phyloP scores from a whole-genome alignment of 2,113 vertebrate species.

The Mustela lutreola region DNA sequence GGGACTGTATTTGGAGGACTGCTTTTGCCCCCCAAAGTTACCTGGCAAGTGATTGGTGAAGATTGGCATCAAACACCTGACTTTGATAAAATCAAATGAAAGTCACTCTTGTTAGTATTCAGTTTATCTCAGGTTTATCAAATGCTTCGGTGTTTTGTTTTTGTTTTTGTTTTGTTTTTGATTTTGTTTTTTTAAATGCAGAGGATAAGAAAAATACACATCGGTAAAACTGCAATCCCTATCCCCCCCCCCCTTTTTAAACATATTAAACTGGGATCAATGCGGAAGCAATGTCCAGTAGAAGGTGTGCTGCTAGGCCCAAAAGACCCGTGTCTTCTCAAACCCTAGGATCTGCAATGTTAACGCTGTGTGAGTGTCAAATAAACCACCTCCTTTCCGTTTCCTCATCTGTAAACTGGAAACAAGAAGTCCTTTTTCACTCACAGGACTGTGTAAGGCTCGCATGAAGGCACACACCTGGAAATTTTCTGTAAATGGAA shows the following conservation, averaged over 20 bases:
- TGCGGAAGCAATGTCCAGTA: not conserved
- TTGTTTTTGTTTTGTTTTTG: too few relatives aligned
- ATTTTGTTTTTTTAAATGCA: not conserved
- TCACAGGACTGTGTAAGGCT: not conserved
- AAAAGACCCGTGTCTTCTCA: not conserved
- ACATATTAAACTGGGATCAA: not conserved
- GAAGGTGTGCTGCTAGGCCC: not conserved
- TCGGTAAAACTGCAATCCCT: not conserved
- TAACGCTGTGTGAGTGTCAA: not conserved
- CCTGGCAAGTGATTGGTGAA: not conserved
- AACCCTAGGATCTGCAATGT: not conserved
- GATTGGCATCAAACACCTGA: not conserved
- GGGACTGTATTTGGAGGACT: constrained; percentile 37
- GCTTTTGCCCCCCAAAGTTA: not conserved
- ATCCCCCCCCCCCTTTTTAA: not conserved
- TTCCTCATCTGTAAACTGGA: not conserved
- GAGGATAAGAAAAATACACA: not conserved
- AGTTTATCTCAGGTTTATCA: not conserved
- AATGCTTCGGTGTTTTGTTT: not conserved
- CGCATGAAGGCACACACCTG: not conserved
- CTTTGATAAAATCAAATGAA: not conserved
- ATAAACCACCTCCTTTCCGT: not conserved
- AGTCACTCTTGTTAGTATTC: not conserved
- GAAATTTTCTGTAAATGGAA: constrained; percentile 26
- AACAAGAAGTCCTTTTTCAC: not conserved